Evolutionary conservation across 2,113 vertebrate species (phyloP), one percentile per base, ranked within the genome.

Genomic region (Chlamydotis undulata): DNA sequence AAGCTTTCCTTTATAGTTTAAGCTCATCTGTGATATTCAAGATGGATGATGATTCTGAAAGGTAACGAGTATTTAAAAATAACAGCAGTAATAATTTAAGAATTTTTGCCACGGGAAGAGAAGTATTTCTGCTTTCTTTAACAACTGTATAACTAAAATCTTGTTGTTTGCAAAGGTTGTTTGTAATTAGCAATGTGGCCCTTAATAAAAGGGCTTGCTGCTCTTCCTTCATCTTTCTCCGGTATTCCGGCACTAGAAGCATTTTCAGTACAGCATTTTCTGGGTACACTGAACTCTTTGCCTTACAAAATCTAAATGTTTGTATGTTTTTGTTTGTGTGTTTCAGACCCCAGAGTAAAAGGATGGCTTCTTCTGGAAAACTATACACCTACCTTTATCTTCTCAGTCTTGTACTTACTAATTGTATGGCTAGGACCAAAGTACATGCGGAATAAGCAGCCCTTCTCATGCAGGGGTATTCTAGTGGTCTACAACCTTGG

Each of bases 351-450:
- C 71, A 98, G 99, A 96, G 99, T 99, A 85, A 98, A 97, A 98
- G 99, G 99, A 97, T 99, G 99, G 99, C 97, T 99, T 77, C 98
- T 99, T 93, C 98, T 99, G 95, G 99, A 99, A 96, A 98, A 98
- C 96, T 99, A 99, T 43, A 97, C 98, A 28, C 99, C 99, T 74
- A 99, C 99, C 45, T 98, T 99, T 93, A 87, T 98, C 81, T 99
- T 99, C 86, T 99, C 99, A 82, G 84, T 96, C 82, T 95, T 99
- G 68, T 99, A 99, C 98, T 98, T 99, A 89, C 97, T 99, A 95
- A 98, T 99, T 0, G 98, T 99, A 64, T 99, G 99, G 99, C 90
- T 98, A 92, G 99, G 99, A 96, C 99, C 99, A 86, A 99, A 99
- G 96, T 99, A 99, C 97, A 99, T 99, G 99, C 98, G 94, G 94